A percentile compares a stretch with the other conserved stretches of the same genome.
These are phyloP conservation scores for Empis livida DNA, from an alignment of 2,888 invertebrate genomes.

Conservation along the genomic window DNA sequence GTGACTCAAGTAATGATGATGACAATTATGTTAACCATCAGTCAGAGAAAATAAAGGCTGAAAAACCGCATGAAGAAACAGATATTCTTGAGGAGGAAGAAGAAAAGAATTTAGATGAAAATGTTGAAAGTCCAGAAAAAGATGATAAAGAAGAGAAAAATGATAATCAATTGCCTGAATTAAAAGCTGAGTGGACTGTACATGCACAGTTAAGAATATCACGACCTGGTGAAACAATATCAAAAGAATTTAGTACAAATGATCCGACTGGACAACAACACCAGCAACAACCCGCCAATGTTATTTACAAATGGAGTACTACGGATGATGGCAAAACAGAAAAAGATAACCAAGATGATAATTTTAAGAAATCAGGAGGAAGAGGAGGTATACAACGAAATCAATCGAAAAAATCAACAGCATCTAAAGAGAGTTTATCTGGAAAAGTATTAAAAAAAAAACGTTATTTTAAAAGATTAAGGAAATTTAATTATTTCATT, in stretches of 20 bases:
- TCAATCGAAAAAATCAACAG: neutral
- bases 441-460: neutral
- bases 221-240: constrained; percentile 35
- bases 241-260: neutral
- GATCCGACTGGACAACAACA: neutral
- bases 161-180: constrained; percentile 15
- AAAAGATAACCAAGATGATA: neutral
- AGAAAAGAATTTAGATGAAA: neutral
- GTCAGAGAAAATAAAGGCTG: constrained; percentile 10
- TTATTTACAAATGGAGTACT: no score
- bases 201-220: constrained; percentile 50
- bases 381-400: neutral
- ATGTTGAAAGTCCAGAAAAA: neutral
- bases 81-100: neutral
- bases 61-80: neutral
- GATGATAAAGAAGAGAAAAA: no score
- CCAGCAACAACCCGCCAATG: neutral
- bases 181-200: constrained; percentile 51
- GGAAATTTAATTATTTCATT: neutral
- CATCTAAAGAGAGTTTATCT: neutral
- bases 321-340: no score
- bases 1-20: constrained; percentile 5
- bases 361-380: no score
- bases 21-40: constrained; percentile 2
- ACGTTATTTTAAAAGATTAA: neutral